These are phyloP conservation scores for Ctenoplectra terminalis DNA, from an alignment of 1,140 invertebrate species.

Conservation along the genomic window DNA sequence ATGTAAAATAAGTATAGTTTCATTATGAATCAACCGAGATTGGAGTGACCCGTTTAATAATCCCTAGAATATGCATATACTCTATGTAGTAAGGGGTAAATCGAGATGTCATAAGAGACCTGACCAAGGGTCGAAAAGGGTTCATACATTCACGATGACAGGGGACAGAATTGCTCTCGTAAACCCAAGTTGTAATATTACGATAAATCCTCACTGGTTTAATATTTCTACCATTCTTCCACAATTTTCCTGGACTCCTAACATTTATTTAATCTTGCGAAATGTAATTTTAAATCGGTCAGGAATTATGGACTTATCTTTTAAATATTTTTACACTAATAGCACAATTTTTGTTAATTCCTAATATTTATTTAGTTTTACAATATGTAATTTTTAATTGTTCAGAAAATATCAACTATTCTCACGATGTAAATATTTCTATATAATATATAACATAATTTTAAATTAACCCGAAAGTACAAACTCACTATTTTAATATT, in stretches of 20 bases:
- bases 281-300: not conserved
- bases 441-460: too few relatives aligned
- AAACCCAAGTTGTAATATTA: not conserved
- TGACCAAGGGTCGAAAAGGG: slow-evolving; percentile 3
- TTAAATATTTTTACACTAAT: too few relatives aligned
- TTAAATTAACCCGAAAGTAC: too few relatives aligned
- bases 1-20: not conserved
- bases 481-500: too few relatives aligned
- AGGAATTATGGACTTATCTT: too few relatives aligned
- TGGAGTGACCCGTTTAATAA: not conserved
- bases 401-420: too few relatives aligned
- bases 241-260: not conserved
- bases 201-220: not conserved
- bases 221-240: not conserved
- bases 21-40: not conserved
- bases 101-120: slow-evolving; percentile 9
- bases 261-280: not conserved
- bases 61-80: not conserved
- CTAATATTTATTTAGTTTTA: too few relatives aligned
- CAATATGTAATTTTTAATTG: too few relatives aligned
- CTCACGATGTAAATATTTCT: too few relatives aligned
- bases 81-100: not conserved
- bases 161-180: not conserved
- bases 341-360: too few relatives aligned
- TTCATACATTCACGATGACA: not conserved